These are phyloP conservation scores for Spheniscus humboldti DNA, from an alignment of 2,797 vertebrate genomes.

Conservation along the genomic window DNA sequence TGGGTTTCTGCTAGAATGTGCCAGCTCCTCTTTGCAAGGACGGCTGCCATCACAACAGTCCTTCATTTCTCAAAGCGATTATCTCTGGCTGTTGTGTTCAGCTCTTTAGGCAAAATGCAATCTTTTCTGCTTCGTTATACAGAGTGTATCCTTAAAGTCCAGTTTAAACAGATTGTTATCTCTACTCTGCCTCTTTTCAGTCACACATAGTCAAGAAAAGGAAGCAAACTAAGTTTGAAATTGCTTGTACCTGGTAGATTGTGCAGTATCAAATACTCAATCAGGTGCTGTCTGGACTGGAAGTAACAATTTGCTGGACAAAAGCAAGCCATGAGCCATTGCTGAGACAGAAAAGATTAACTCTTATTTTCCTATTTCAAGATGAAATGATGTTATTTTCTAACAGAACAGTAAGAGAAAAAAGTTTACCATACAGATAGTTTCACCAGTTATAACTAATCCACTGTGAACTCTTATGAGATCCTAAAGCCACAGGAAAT, in stretches of 20 bases:
- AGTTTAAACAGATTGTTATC: conserved; percentile 27
- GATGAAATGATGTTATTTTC: not conserved
- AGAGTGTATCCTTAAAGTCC: not conserved
- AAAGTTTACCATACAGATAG: not conserved
- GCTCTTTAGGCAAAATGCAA: not conserved
- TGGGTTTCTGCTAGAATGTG: not conserved
- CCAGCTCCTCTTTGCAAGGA: not conserved
- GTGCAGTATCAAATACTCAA: not conserved
- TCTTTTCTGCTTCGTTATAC: not conserved
- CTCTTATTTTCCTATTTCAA: not conserved
- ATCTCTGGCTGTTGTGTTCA: not conserved
- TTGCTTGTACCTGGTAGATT: not conserved
- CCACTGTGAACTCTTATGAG: not conserved
- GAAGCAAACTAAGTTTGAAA: not conserved
- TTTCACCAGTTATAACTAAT: not conserved
- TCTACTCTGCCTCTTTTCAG: conserved; percentile 1
- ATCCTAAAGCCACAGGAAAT: not conserved
- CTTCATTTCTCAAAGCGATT: not conserved
- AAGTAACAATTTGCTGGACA: not conserved
- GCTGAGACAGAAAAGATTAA: not conserved
- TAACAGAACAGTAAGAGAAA: not conserved
- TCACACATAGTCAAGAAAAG: not conserved
- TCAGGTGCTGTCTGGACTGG: not conserved
- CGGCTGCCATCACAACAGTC: not conserved
- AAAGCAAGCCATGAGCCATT: not conserved